Evolutionary conservation across 2,888 invertebrate genomes (phyloP).

Genomic region (Ischnura elegans): DNA sequence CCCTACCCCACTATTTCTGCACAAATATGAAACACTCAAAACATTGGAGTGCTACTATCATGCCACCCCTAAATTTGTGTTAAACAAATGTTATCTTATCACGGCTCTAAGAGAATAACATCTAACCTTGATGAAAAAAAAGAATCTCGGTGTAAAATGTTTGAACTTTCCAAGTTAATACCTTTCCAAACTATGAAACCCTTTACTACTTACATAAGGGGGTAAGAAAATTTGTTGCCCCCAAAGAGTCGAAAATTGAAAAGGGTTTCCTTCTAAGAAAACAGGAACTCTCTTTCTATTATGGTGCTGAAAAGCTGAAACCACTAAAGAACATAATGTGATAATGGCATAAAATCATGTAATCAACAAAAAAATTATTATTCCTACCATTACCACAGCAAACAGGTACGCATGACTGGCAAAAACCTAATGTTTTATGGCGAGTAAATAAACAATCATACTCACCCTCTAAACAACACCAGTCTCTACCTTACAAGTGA

Average conservation of each 20-base stretch:
- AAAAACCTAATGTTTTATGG: neutral
- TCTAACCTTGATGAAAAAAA: too few species aligned
- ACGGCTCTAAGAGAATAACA: too few species aligned
- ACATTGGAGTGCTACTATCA: neutral
- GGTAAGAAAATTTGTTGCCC: too few species aligned
- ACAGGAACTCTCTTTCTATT: neutral
- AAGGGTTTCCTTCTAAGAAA: neutral
- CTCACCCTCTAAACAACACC: neutral
- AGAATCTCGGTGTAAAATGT: too few species aligned
- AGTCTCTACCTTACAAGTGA: neutral
- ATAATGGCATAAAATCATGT: neutral
- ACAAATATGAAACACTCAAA: neutral
- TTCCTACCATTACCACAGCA: neutral
- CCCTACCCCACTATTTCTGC: neutral
- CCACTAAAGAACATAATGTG: neutral
- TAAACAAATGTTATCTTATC: too few species aligned
- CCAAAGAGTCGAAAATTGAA: too few species aligned
- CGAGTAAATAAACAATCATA: neutral
- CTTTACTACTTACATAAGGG: too few species aligned
- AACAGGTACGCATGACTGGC: neutral
- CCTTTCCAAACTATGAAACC: too few species aligned
- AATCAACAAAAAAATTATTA: neutral
- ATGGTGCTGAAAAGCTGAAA: neutral
- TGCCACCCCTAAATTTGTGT: neutral
- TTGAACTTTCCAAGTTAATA: too few species aligned